These are phyloP conservation scores for Aelia acuminata DNA, from an alignment of 2,888 invertebrate species.

Conservation along the genomic window DNA sequence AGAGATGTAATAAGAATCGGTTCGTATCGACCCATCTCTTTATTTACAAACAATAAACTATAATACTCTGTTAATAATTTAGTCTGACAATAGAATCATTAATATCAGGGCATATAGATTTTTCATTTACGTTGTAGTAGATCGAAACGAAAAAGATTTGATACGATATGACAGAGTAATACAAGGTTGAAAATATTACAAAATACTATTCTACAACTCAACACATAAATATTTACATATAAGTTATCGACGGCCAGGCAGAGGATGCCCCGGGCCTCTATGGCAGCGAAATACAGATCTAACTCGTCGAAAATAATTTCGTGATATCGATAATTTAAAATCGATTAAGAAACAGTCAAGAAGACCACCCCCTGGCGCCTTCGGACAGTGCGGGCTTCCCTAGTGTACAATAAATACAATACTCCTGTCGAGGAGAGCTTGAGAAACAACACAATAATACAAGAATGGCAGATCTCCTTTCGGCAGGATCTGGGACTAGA, in stretches of 20 bases:
- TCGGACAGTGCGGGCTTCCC: conserved; percentile 8
- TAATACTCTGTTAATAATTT: conserved; percentile 45
- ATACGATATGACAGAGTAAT: background rate
- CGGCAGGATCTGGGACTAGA: conserved; percentile 47
- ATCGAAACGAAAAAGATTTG: background rate
- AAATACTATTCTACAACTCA: conserved; percentile 24
- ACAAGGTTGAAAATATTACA: conserved; percentile 42
- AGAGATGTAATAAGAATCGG: background rate
- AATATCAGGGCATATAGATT: background rate
- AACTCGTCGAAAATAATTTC: conserved; percentile 30
- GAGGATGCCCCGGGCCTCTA: conserved; percentile 3
- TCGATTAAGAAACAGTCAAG: conserved; percentile 18
- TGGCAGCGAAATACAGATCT: conserved; percentile 40
- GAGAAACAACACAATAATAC: conserved; percentile 34
- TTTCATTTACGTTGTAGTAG: background rate
- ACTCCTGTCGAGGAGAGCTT: background rate
- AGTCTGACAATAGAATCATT: background rate
- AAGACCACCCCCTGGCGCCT: conserved; percentile 1
- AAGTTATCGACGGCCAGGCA: conserved; percentile 26
- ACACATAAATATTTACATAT: conserved; percentile 49
- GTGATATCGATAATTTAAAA: background rate
- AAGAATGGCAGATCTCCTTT: conserved; percentile 45
- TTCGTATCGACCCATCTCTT: background rate
- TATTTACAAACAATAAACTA: conserved; percentile 34
- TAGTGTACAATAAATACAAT: background rate